Percentiles rank a stretch among this genome's conserved stretches.
These are phyloP conservation scores for Paraescarpia echinospica DNA, from an alignment of 1,140 invertebrate genomes.

Conservation along the genomic window DNA sequence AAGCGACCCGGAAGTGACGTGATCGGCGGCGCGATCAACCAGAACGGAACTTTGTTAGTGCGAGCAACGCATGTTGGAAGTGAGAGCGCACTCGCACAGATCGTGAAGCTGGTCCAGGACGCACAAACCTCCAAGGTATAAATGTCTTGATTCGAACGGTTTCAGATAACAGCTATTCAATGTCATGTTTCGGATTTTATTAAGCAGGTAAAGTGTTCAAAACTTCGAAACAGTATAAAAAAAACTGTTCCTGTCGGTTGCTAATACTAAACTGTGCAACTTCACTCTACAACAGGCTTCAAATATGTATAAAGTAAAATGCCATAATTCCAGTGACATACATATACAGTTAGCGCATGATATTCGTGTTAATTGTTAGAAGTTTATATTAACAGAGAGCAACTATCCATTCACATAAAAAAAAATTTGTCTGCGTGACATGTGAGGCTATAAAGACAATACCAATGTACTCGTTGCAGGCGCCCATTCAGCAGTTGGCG, in stretches of 20 bases:
- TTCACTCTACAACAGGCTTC: no score
- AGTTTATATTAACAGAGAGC: no score
- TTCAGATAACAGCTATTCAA: background rate
- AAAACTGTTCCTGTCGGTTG: no score
- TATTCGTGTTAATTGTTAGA: no score
- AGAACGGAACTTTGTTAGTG: constrained; percentile 87
- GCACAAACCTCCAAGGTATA: constrained; percentile 88
- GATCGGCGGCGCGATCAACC: constrained; percentile 96
- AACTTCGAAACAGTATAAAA: no score
- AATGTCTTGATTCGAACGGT: background rate
- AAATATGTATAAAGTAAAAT: no score
- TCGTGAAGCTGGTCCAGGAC: constrained; percentile 93
- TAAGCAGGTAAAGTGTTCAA: no score
- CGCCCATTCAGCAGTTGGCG: constrained; percentile 95
- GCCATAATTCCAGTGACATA: no score
- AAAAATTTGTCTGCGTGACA: background rate
- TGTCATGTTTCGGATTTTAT: background rate
- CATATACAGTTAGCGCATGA: no score
- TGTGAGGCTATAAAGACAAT: background rate
- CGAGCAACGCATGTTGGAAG: constrained; percentile 94
- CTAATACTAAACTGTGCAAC: no score
- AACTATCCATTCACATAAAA: background rate
- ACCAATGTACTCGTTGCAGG: constrained; percentile 54
- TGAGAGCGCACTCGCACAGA: constrained; percentile 93
- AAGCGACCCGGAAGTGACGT: constrained; percentile 78